Conservation (phyloP, 2,888 invertebrate species). For the Ommatoiulus sabulosus region DNA sequence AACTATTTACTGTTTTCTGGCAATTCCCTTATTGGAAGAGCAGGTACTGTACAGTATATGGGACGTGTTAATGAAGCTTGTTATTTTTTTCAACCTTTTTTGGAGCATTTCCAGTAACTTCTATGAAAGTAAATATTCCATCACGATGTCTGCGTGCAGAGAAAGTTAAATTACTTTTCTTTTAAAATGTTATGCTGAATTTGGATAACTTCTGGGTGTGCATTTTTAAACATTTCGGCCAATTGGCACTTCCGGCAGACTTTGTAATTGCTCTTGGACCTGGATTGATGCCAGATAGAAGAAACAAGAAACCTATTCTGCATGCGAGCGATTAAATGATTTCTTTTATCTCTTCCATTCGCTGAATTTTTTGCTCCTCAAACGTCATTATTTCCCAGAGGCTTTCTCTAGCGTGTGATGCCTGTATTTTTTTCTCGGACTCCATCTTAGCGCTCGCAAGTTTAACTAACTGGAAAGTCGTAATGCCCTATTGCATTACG, state of each 20-base stretch:
- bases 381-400: background rate
- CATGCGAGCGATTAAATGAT: background rate
- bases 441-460: background rate
- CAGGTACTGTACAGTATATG: too few relatives aligned
- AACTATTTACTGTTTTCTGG: too few relatives aligned
- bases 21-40: too few relatives aligned
- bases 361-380: background rate
- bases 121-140: too few relatives aligned
- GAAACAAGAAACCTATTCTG: background rate
- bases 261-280: background rate
- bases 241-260: background rate
- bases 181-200: too few relatives aligned
- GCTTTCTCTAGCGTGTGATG: background rate
- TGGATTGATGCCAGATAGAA: background rate
- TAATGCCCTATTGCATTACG: slow-evolving; percentile 31
- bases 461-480: slow-evolving; percentile 31
- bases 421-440: slow-evolving; percentile 20
- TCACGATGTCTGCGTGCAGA: too few relatives aligned
- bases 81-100: too few relatives aligned
- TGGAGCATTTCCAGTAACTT: too few relatives aligned
- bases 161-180: too few relatives aligned
- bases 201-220: too few relatives aligned
- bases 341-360: background rate
- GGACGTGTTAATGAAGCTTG: too few relatives aligned
- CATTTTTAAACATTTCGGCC: too few relatives aligned